Evolutionary conservation across 2,113 vertebrate genomes (phyloP).

Genomic region (Lamprologus tigripictilis): DNA sequence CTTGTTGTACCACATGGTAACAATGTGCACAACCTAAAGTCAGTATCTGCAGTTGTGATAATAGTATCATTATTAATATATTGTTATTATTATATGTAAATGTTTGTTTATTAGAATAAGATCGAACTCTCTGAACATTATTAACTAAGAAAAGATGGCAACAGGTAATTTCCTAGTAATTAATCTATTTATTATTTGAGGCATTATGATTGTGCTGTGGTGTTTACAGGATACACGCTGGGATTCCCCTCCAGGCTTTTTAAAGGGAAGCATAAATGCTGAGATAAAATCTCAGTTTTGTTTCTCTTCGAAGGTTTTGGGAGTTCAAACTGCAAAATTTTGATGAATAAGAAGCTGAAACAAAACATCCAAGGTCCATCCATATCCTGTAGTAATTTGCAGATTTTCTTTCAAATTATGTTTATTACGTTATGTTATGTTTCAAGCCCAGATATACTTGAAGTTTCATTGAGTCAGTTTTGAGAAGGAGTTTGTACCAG

Average conservation of each 20-base stretch:
- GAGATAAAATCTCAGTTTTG: not conserved
- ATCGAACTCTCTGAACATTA: not conserved
- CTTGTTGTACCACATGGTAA: not conserved
- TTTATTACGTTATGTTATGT: not conserved
- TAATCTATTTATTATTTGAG: not conserved
- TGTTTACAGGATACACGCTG: not conserved
- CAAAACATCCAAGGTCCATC: not conserved
- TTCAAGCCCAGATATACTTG: not conserved
- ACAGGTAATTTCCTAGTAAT: not conserved
- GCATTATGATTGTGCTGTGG: not conserved
- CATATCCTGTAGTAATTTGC: not conserved
- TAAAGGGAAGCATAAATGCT: not conserved
- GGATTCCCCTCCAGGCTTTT: not conserved
- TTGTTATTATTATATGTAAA: not conserved
- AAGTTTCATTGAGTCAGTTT: not conserved
- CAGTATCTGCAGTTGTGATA: not conserved
- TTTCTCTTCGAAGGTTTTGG: not conserved
- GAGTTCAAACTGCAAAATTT: not conserved
- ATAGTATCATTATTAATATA: not conserved
- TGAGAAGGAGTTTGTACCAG: not conserved
- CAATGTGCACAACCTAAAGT: not conserved
- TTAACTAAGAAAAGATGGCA: not conserved
- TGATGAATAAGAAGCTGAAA: not conserved
- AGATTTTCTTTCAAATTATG: not conserved
- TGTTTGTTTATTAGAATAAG: not conserved